A percentile compares a stretch with the other conserved stretches of the same genome.
phyloP scores from a whole-genome alignment of 2,888 invertebrate genomes.

The Tenodera sinensis region DNA sequence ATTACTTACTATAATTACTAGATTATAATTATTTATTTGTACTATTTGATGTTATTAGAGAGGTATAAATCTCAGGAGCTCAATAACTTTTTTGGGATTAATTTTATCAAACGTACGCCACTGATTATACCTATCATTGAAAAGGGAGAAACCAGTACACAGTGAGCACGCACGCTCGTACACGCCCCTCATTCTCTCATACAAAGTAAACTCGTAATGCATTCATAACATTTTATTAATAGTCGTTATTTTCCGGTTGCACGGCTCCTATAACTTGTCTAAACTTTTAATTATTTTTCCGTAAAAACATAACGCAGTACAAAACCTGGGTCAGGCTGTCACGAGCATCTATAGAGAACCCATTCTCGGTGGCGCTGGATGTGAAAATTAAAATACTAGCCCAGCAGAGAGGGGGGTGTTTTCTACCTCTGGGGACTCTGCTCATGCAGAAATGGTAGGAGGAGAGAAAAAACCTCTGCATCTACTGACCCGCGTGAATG shows the following conservation, averaged over 20 bases:
- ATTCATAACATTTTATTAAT: constrained; percentile 17
- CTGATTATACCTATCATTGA: not conserved
- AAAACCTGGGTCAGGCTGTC: constrained; percentile 14
- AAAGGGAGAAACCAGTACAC: not conserved
- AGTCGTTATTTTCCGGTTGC: constrained; percentile 12
- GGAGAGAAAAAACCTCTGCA: constrained; percentile 4
- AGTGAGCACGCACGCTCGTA: not conserved
- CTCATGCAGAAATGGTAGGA: constrained; percentile 10
- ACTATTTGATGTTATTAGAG: no score
- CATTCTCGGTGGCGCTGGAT: not conserved
- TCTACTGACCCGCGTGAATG: constrained; percentile 7
- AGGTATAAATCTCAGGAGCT: no score
- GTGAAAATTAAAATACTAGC: constrained; percentile 18
- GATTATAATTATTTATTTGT: no score
- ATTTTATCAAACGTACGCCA: no score
- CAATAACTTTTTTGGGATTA: no score
- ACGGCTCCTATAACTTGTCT: constrained; percentile 13
- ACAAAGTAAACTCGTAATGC: constrained; percentile 12
- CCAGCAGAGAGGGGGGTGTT: not conserved
- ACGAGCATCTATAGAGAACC: constrained; percentile 11
- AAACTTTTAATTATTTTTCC: constrained; percentile 18
- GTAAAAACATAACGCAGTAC: constrained; percentile 17
- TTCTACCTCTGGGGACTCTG: constrained; percentile 16
- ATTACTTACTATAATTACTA: no score
- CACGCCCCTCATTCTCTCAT: not conserved